Conservation (phyloP, 2,888 invertebrate species). For the Epinotia nisella region DNA sequence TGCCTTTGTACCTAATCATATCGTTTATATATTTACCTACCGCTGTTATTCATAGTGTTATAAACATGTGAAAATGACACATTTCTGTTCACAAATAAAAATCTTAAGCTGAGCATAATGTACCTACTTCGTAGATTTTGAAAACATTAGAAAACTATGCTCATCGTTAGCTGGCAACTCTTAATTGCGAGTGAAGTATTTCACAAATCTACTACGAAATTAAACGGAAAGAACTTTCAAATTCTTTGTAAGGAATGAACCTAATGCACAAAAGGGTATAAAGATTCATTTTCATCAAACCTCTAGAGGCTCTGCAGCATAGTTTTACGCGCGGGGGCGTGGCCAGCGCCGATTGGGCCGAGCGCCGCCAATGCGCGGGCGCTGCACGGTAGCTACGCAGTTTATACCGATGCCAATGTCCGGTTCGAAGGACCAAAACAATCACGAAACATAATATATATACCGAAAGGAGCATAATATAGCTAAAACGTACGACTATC, state of each 20-base stretch:
- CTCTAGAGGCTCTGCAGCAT: slow-evolving; percentile 37
- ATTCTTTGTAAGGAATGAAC: neutral
- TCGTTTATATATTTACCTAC: no score
- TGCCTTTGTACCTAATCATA: no score
- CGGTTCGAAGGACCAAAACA: slow-evolving; percentile 18
- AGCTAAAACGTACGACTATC: neutral
- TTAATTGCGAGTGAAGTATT: no score
- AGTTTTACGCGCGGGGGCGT: slow-evolving; percentile 66
- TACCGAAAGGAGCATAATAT: neutral
- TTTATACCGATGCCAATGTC: slow-evolving; percentile 40
- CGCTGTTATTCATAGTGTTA: no score
- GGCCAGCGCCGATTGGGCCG: slow-evolving; percentile 74
- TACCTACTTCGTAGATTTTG: no score
- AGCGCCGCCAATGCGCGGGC: slow-evolving; percentile 80
- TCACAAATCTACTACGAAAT: no score
- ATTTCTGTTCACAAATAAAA: no score
- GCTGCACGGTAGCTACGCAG: slow-evolving; percentile 73
- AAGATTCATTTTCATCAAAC: slow-evolving; percentile 38
- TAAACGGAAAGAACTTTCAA: no score
- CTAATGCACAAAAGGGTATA: slow-evolving; percentile 29
- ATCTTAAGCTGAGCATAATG: no score
- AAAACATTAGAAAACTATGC: no score
- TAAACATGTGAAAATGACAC: no score
- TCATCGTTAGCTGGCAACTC: no score
- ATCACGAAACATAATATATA: neutral